Evolutionary conservation across 2,888 invertebrate species (phyloP).

Genomic region (Hydropsyche betteni): DNA sequence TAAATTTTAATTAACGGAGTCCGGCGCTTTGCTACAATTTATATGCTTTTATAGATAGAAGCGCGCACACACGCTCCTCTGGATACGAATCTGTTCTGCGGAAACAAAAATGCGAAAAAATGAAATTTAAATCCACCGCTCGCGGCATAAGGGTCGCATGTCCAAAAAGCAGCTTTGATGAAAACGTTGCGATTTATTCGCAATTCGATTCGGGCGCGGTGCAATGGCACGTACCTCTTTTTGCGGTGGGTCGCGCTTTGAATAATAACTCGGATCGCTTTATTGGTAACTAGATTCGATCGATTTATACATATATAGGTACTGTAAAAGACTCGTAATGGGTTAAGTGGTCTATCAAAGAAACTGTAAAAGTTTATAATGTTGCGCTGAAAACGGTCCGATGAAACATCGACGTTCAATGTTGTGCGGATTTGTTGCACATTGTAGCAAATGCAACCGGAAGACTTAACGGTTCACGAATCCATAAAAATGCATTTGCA

Average conservation of each 20-base stretch:
- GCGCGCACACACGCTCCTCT: background rate
- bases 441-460: background rate
- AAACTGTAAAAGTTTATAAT: conserved; percentile 14
- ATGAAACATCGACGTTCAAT: conserved; percentile 16
- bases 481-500: too few relatives aligned
- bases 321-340: conserved; percentile 7
- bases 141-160: too few relatives aligned
- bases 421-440: background rate
- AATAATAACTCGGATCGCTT: background rate
- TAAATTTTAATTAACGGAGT: conserved; percentile 37
- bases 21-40: conserved; percentile 31
- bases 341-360: conserved; percentile 22
- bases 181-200: too few relatives aligned
- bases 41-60: conserved; percentile 23
- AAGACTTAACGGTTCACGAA: too few relatives aligned
- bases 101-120: conserved; percentile 3
- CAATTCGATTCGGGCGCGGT: too few relatives aligned
- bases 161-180: too few relatives aligned
- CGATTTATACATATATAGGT: background rate
- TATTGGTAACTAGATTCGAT: background rate
- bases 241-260: too few relatives aligned
- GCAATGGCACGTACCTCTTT: too few relatives aligned
- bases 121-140: background rate
- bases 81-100: conserved; percentile 1
- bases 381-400: background rate